Base-by-base conservation (phyloP, 2,888 invertebrate genomes). In the Dasysyrphus albostriatus region DNA sequence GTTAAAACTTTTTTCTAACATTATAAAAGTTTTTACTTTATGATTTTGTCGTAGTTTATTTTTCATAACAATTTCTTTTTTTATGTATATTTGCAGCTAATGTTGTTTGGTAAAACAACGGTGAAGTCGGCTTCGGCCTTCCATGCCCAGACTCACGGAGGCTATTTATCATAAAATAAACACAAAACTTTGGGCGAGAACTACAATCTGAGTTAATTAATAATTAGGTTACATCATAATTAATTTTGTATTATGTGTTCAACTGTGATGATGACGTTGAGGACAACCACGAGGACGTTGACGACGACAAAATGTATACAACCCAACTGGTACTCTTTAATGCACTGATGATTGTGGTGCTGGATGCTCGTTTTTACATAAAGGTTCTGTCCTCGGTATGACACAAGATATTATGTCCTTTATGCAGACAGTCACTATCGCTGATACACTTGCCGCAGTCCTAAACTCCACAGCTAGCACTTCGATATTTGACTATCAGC, bases 341-440 rank as follows among this genome's bases (percentile, higher is more conserved):
- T 70, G 76, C 87, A 87, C 83, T 83, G 87, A 87, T 87, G 87
- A 79, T 59, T 83, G 78, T 61, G 78, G 49, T 77, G 70, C 59
- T 83, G 87, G 78, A 87, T 79, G 87, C 39, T 59, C 16, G 59
- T 83, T 79, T 59, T 39, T 24, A 76, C 58, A 59, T 76, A 76
- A 74, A 79, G 79, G 74, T 56, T 73, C 72, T 83, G 83, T 80
- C 73, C 65, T 76, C 78, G 88, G 88, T 88, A 88, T 88, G 88
- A 88, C 88, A 85, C 84, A 73, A 88, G 88, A 80, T 89, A 67
- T 67, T 67, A 89, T 87, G 88, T 88, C 87, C 88, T 88, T 88
- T 74, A 88, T 80, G 88, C 89, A 89, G 88, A 88, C 88, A 84
- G 84, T 88, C 61, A 65, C 84, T 67, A 81, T 79, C 37, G 87